Percentiles rank a stretch among this genome's conserved stretches.
These are phyloP conservation scores for Leptosomus discolor DNA, from an alignment of 2,113 vertebrate genomes.

Conservation along the genomic window DNA sequence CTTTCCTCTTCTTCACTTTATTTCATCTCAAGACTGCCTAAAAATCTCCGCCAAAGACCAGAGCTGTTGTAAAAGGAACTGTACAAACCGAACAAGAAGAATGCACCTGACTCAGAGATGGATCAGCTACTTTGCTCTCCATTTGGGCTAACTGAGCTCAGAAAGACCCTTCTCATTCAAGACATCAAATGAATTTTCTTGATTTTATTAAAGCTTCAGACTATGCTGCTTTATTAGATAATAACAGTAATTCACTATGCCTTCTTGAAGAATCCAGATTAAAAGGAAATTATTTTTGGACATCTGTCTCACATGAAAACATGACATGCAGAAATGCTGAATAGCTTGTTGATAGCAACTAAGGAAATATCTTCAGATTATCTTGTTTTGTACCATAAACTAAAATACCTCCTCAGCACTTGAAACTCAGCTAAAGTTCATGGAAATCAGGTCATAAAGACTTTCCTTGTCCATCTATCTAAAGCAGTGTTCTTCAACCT, in stretches of 20 bases:
- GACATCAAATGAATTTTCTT: background rate
- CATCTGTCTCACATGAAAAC: background rate
- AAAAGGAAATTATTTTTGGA: background rate
- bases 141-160: background rate
- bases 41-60: background rate
- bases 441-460: slow-evolving; percentile 47
- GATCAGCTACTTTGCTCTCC: background rate
- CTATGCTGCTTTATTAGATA: background rate
- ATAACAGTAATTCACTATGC: background rate
- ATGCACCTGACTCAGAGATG: background rate
- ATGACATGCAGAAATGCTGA: background rate
- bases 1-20: background rate
- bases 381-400: background rate
- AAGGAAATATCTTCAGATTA: background rate
- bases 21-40: background rate
- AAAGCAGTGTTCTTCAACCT: slow-evolving; percentile 38
- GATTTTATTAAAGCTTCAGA: background rate
- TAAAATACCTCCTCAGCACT: slow-evolving; percentile 37
- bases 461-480: slow-evolving; percentile 47
- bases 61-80: background rate
- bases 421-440: slow-evolving; percentile 45
- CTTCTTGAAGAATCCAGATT: background rate
- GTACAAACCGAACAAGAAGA: background rate
- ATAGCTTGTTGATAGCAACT: background rate
- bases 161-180: background rate